A percentile compares a stretch with the other conserved stretches of the same genome.
Evolutionary conservation across 2,797 vertebrate species (phyloP).

Genomic region (Gallirallus australis): DNA sequence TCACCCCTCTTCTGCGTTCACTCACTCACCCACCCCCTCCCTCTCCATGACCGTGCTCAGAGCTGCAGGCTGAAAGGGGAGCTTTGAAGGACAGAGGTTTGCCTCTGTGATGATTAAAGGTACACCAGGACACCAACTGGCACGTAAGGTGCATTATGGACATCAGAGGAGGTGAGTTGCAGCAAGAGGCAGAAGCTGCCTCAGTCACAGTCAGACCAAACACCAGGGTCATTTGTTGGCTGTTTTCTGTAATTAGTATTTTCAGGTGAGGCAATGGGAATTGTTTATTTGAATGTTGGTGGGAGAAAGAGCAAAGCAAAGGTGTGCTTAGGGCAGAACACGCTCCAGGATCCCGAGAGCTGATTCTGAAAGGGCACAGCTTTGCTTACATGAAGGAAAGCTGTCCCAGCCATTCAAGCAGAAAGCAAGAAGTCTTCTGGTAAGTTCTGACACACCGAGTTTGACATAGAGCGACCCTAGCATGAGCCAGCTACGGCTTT

Average conservation of each 20-base stretch:
- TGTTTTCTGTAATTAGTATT: not conserved
- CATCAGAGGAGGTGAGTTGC: not conserved
- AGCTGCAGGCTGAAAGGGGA: not conserved
- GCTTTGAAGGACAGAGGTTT: not conserved
- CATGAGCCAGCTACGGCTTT: not conserved
- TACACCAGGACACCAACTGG: not conserved
- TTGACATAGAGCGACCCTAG: not conserved
- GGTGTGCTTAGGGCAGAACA: not conserved
- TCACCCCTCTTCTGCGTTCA: fast-evolving
- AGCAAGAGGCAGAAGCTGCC: not conserved
- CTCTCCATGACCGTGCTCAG: fast-evolving
- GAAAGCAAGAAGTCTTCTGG: not conserved
- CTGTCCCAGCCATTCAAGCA: not conserved
- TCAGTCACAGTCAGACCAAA: not conserved
- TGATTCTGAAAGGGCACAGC: not conserved
- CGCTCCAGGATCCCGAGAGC: fast-evolving
- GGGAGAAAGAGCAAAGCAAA: not conserved
- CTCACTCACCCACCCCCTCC: not conserved
- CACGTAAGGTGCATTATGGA: fast-evolving
- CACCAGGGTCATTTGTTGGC: fast-evolving
- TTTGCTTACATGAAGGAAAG: fast-evolving
- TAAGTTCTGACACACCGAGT: not conserved
- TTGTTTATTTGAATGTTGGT: not conserved
- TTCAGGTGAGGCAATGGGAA: not conserved
- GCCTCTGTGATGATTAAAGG: not conserved